A percentile compares a stretch with the other conserved stretches of the same genome.
Evolutionary conservation across 2,797 vertebrate species (phyloP).

Genomic region (Coccyzus lansbergi): DNA sequence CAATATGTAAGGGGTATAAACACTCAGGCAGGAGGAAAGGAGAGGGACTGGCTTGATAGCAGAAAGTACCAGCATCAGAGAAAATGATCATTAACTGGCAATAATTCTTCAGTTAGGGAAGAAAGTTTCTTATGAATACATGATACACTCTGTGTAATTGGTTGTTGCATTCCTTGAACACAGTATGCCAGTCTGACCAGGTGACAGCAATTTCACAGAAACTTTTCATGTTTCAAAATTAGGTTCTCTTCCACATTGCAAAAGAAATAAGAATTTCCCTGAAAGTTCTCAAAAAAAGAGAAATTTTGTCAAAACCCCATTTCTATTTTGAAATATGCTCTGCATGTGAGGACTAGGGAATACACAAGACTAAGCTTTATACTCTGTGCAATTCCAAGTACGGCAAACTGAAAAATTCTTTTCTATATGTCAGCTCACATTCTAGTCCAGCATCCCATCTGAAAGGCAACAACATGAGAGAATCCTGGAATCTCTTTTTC

Average conservation of each 20-base stretch:
- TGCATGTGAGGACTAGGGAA: not conserved
- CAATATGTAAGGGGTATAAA: not conserved
- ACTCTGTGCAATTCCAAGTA: not conserved
- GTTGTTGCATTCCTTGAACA: not conserved
- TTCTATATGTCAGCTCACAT: not conserved
- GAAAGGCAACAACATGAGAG: not conserved
- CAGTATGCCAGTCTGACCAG: not conserved
- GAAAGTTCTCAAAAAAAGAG: not conserved
- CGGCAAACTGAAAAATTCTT: not conserved
- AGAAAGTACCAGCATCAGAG: not conserved
- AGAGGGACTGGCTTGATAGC: not conserved
- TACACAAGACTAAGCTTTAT: not conserved
- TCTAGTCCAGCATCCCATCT: not conserved
- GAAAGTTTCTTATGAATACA: not conserved
- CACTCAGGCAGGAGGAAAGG: not conserved
- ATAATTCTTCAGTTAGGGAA: not conserved
- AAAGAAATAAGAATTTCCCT: not conserved
- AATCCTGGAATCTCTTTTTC: not conserved
- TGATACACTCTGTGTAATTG: not conserved
- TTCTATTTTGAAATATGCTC: not conserved
- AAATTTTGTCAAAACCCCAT: not conserved
- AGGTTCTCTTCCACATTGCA: not conserved
- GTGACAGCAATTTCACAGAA: not conserved
- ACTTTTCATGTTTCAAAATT: not conserved
- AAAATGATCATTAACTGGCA: not conserved